These are phyloP conservation scores for Malurus alboscapulatus DNA, from an alignment of 2,113 vertebrate genomes.

Conservation along the genomic window DNA sequence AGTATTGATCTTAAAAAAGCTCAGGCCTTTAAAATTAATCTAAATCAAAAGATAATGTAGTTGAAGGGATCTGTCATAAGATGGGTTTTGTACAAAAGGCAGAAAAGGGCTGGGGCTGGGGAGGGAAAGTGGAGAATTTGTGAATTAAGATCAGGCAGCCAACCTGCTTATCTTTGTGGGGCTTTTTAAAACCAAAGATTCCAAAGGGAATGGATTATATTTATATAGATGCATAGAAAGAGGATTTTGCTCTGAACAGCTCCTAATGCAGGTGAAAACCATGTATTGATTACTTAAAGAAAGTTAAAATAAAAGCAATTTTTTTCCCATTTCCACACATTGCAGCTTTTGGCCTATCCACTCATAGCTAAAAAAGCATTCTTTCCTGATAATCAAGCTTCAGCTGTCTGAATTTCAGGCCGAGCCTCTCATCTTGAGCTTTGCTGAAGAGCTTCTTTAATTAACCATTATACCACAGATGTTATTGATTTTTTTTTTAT, in stretches of 20 bases:
- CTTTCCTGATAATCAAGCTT: constrained; percentile 99
- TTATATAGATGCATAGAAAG: constrained; percentile 61
- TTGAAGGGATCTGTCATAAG: background rate
- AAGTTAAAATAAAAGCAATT: constrained; percentile 84
- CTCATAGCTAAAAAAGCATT: constrained; percentile 97
- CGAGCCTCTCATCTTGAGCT: constrained; percentile 96
- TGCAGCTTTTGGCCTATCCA: constrained; percentile 95
- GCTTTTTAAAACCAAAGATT: constrained; percentile 47
- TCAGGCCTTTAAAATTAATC: background rate
- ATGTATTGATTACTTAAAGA: constrained; percentile 80
- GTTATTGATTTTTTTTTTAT: constrained; percentile 88
- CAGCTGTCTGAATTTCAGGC: constrained; percentile 94
- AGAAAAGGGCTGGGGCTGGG: background rate
- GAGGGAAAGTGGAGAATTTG: background rate
- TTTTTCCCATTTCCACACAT: constrained; percentile 80
- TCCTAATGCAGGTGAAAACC: constrained; percentile 76
- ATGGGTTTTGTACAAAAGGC: background rate
- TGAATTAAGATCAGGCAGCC: background rate
- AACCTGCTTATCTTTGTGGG: constrained; percentile 11
- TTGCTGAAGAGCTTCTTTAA: constrained; percentile 98
- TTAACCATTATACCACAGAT: constrained; percentile 99
- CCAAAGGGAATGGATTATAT: constrained; percentile 60
- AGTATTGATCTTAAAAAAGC: background rate
- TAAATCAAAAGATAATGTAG: background rate
- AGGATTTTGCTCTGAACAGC: constrained; percentile 56